These are phyloP conservation scores for Machimus rusticus DNA, from an alignment of 2,888 invertebrate species.

Conservation along the genomic window DNA sequence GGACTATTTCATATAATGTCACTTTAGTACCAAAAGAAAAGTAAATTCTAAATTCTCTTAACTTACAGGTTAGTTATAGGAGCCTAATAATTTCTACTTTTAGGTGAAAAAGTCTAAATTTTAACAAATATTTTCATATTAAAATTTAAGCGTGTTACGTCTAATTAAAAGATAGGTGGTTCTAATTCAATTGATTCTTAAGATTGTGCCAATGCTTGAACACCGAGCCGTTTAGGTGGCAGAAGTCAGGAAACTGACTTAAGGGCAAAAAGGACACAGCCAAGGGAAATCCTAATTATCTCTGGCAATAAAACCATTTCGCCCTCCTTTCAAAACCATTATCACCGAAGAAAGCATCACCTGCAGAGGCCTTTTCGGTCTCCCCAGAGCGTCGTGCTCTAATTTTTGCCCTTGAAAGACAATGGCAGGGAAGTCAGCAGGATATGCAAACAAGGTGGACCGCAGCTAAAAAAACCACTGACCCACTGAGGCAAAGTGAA, in stretches of 20 bases:
- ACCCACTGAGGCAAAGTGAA: not conserved
- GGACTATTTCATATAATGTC: too few relatives aligned
- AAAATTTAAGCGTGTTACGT: too few relatives aligned
- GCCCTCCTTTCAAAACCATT: not conserved
- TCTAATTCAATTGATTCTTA: not conserved
- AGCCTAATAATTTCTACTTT: too few relatives aligned
- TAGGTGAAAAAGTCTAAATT: too few relatives aligned
- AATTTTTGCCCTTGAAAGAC: not conserved
- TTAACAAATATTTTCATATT: too few relatives aligned
- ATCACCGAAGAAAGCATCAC: not conserved
- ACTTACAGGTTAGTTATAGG: too few relatives aligned
- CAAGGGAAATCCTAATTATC: not conserved
- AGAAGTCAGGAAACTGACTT: not conserved
- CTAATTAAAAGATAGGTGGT: too few relatives aligned
- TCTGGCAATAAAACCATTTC: not conserved
- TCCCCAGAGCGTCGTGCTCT: not conserved
- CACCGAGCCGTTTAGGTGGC: not conserved
- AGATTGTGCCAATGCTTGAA: not conserved
- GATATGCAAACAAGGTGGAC: not conserved
- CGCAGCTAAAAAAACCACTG: not conserved
- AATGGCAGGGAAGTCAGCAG: not conserved
- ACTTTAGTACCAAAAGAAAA: too few relatives aligned
- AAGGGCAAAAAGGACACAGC: not conserved
- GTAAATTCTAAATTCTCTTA: too few relatives aligned
- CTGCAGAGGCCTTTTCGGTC: not conserved